Base-by-base conservation (phyloP, 2,888 invertebrate species). In the Steinernema carpocapsae region DNA sequence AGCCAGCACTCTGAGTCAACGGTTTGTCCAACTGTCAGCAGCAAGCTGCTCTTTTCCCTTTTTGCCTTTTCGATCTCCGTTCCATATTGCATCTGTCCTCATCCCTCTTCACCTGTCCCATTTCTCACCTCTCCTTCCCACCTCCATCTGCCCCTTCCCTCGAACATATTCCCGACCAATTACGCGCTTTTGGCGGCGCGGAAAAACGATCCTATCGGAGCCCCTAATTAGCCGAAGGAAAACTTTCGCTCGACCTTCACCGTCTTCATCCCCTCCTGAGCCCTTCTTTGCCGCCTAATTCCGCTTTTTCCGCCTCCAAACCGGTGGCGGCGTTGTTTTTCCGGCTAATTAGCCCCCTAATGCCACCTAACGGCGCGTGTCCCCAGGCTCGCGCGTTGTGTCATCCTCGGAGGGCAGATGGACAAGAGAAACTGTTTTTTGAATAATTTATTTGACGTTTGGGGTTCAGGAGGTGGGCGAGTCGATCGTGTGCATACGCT, bases 151-250 rank as follows among this genome's bases (percentile, higher is more conserved):
- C 6, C 22, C n/a, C 26, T 3, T 48, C 48, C 48, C 48, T 3
- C 3, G 26, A 56, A 56, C 56, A 56, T 56, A 56, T 56, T 56
- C 22, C 26, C 43, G 43, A 26, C 56, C 26, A 56, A 56, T 56
- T 56, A 26, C 56, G 56, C 56, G 56, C 56, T 22, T 26, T 56
- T 14, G 56, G 56, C 56, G 56, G 56, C 26, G 22, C 56, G n/a
- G 56, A 56, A 56, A 56, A 56, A 56, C 26, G 56, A 56, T 56
- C 26, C 56, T 22, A 19, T 26, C 51, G 3, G n/a, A n/a, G 6
- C 56, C 56, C 26, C 19, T 56, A 56, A 56, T 56, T 56, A 56
- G 22, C 56, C 56, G 43, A 7, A 56, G 26, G 26, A 19, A 56
- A 10, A 56, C 56, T 56, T 56, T 56, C 43, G 10, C 14, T 14